Evolutionary conservation across 1,140 invertebrate genomes (phyloP), one percentile per base, ranked within the genome.

Genomic region (Stegodyphus mimosarum): DNA sequence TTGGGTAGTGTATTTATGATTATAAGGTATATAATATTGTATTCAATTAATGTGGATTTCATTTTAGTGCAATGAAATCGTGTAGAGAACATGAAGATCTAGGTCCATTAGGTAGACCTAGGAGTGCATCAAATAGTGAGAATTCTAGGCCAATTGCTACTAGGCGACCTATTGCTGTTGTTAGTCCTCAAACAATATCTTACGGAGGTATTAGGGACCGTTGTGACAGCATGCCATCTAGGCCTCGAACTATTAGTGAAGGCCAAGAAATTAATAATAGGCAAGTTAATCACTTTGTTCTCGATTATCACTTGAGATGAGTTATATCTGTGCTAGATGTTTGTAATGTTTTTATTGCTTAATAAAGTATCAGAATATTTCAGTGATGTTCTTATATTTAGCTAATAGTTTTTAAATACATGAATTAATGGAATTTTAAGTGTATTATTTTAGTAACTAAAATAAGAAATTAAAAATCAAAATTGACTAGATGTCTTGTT

Each of bases 141-240:
- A 86, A 80, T 51, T 78, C 76, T n/a, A 81, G 84, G 70, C 86
- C 87, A 2, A 83, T 86, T 53, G 55, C 73, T 60, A 74, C 83
- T n/a, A 76, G 84, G 55, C 63, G 74, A 53, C 84, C 77, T 17
- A 72, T 85, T 49, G 83, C 81, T 75, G 60, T 80, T 74, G 85
- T 87, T 60, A 87, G 50, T 71, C 75, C 80, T 9, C 79, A 77
- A 18, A 17, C 81, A 17, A 75, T 70, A 53, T 66, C 75, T 15
- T 78, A 76, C 66, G 53, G 64, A 17, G 13, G 53, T 53, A 67
- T 84, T 18, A 92, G 95, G 70, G 95, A 95, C 87, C 92, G 95
- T 63, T 95, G 94, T 89, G 95, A 95, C 89, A 95, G 94, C 89
- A 93, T 95, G 91, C 95, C 94, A 15, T 94, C 94, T 1, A 90